Evolutionary conservation across 2,797 vertebrate genomes (phyloP).

Genomic region (Lophius americanus): DNA sequence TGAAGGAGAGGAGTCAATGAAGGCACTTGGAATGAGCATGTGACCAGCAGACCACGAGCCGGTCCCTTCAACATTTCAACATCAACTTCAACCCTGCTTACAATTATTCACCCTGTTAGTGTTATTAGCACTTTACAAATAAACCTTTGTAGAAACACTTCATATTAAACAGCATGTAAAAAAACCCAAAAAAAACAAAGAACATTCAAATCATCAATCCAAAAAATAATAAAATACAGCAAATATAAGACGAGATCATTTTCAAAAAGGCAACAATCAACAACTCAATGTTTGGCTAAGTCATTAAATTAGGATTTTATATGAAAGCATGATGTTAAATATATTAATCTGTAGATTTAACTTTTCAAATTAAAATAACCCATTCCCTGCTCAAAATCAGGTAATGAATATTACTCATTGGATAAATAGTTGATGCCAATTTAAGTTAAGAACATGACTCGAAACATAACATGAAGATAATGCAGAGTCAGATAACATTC

Average conservation of each 20-base stretch:
- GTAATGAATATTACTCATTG: slow-evolving; percentile 55
- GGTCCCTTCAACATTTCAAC: slow-evolving; percentile 24
- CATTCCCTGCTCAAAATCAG: slow-evolving; percentile 43
- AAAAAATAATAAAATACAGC: slow-evolving; percentile 24
- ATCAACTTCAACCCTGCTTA: background rate
- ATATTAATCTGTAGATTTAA: slow-evolving; percentile 73
- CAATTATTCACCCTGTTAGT: slow-evolving; percentile 27
- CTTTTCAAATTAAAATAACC: slow-evolving; percentile 34
- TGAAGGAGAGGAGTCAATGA: slow-evolving; percentile 36
- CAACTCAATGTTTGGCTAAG: slow-evolving; percentile 44
- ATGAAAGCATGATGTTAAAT: slow-evolving; percentile 72
- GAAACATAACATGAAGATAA: slow-evolving; percentile 23
- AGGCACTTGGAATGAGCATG: slow-evolving; percentile 71
- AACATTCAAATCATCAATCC: slow-evolving; percentile 43
- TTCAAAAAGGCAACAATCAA: slow-evolving; percentile 37
- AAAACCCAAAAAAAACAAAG: slow-evolving; percentile 9
- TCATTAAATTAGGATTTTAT: slow-evolving; percentile 67
- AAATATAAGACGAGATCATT: slow-evolving; percentile 17
- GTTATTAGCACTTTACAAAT: slow-evolving; percentile 35
- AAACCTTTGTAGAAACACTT: slow-evolving; percentile 42
- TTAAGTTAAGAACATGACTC: slow-evolving; percentile 21
- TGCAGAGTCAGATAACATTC: slow-evolving; percentile 33
- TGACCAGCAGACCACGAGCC: slow-evolving; percentile 30
- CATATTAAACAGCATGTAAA: slow-evolving; percentile 31
- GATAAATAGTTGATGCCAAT: slow-evolving; percentile 43